Percentiles rank a stretch among this genome's conserved stretches.
phyloP scores from a whole-genome alignment of 2,113 vertebrate genomes.

The Arizona elegans region DNA sequence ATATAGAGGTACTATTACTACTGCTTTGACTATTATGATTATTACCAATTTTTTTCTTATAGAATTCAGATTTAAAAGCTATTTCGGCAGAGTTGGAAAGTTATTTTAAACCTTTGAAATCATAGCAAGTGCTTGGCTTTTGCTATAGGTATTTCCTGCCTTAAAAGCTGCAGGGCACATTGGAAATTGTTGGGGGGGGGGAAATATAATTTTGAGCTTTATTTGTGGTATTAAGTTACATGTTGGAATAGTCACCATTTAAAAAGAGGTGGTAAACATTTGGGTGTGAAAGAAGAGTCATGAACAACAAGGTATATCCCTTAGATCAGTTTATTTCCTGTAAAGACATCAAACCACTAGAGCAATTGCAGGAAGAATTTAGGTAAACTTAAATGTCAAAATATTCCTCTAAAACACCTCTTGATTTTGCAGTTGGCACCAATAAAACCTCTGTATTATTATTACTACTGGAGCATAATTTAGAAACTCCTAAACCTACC shows the following conservation, averaged over 20 bases:
- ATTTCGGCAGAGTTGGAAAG: background rate
- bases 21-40: background rate
- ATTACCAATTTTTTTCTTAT: background rate
- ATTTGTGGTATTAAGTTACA: background rate
- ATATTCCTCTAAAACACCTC: background rate
- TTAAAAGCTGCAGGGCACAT: background rate
- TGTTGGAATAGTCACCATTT: background rate
- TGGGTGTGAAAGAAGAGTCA: background rate
- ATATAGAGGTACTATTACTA: background rate
- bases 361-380: background rate
- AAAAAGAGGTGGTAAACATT: background rate
- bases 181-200: background rate
- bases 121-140: background rate
- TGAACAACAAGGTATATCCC: background rate
- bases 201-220: background rate
- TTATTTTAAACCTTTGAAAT: background rate
- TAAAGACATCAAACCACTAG: background rate
- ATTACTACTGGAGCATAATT: background rate
- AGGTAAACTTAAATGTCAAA: background rate
- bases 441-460: background rate
- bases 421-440: background rate
- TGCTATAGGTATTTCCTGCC: background rate
- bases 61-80: background rate
- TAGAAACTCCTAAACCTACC: background rate
- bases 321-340: background rate